Evolutionary conservation across 2,113 vertebrate genomes (phyloP), one percentile per base, ranked within the genome.

Genomic region (Melospiza georgiana): DNA sequence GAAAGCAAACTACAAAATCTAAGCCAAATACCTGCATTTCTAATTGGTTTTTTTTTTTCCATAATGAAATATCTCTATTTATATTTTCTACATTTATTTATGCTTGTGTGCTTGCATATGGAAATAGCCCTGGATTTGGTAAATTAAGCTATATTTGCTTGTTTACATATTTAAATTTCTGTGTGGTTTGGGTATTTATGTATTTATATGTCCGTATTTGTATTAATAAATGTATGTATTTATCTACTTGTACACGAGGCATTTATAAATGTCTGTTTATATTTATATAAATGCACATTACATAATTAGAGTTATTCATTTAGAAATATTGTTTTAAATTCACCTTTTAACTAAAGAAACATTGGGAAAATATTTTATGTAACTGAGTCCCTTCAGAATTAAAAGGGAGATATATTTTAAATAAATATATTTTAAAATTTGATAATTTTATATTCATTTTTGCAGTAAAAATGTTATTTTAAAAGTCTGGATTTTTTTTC

Each of bases 1-100:
- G 25, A 39, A 43, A 62, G 9, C 27, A 28, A 31, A 7, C 8
- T 3, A 2, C 39, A 28, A 33, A 59, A 73, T 4, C 12, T 0
- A 8, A 57, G 20, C 30, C 52, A 19, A 86, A 28, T 1, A 6
- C 21, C 24, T 14, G 9, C 5, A 19, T 15, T 76, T 25, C 1
- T 1, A 4, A 21, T 25, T 39, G 39, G 10, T 37, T 37, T 11
- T 51, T 11, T 46, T 46, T 46, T 21, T 46, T 3, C 23, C 16
- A 6, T 5, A 11, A 8, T 69, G 33, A 25, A 23, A 43, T 19
- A 4, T 12, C 48, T 57, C 27, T 13, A 1, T 43, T 71, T 30
- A 2, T 39, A 25, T 57, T 52, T 57, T 20, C 10, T 15, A 0
- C 5, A 14, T 52, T 51, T 65, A 5, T 57, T 11, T 8, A 3